A percentile compares a stretch with the other conserved stretches of the same genome.
These are phyloP conservation scores for Aplocera efformata DNA, from an alignment of 2,888 invertebrate genomes.

Conservation along the genomic window DNA sequence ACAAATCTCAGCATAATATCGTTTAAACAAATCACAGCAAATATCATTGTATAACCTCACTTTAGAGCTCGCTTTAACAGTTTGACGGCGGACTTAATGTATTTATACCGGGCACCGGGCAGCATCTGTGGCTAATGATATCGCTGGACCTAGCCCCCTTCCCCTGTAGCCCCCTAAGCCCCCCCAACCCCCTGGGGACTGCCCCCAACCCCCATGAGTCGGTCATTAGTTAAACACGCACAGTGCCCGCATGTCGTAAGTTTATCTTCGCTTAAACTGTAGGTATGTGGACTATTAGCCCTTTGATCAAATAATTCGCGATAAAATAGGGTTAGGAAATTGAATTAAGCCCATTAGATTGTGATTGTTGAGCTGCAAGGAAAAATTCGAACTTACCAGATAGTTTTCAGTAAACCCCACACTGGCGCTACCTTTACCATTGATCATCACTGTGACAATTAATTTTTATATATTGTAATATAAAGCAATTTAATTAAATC, in stretches of 20 bases:
- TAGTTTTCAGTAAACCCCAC: too few relatives aligned
- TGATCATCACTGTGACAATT: too few relatives aligned
- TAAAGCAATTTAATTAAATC: too few relatives aligned
- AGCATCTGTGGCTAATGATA: constrained; percentile 80
- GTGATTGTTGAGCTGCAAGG: constrained; percentile 53
- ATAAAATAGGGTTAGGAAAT: constrained; percentile 76
- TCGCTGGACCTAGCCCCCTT: constrained; percentile 57
- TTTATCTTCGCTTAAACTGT: constrained; percentile 78
- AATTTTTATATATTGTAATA: too few relatives aligned
- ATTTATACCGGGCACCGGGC: constrained; percentile 74
- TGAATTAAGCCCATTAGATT: constrained; percentile 69
- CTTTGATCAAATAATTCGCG: constrained; percentile 79
- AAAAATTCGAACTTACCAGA: too few relatives aligned
- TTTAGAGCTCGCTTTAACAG: constrained; percentile 67
- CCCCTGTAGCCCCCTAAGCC: constrained; percentile 19
- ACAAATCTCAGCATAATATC: constrained; percentile 35
- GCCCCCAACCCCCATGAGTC: constrained; percentile 60
- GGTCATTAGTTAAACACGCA: constrained; percentile 81
- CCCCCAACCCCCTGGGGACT: neutral
- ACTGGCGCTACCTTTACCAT: too few relatives aligned
- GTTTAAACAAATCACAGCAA: constrained; percentile 27
- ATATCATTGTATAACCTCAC: constrained; percentile 30
- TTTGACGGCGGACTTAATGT: constrained; percentile 78
- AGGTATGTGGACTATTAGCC: constrained; percentile 78
- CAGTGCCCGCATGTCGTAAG: constrained; percentile 78